Base-by-base conservation (phyloP, 1,140 invertebrate genomes). In the Spodoptera litura region DNA sequence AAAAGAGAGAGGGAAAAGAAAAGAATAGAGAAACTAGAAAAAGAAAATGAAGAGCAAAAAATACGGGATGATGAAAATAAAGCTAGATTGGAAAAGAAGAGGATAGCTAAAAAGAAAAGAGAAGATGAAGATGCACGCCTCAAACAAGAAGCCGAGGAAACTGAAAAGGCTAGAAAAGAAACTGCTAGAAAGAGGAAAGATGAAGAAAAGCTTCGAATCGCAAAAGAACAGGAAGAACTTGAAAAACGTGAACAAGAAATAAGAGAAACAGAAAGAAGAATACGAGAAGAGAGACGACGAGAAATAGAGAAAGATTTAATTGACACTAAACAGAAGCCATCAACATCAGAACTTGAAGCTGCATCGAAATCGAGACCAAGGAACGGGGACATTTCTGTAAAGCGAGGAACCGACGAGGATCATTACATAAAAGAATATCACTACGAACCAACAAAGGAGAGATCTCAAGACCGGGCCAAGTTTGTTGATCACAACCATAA, bases 401-500 rank as follows among this genome's bases (percentile, higher is more conserved):
- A 20, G 4, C 49, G 10, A 6, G 25, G 15, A 66, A 25, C 64
- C 3, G 51, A 72, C 4, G 56, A 64, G 0, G 62, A 73, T 25
- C 53, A 80, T 62, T 81, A 85, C 20, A 81, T 83, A 13, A 80
- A 70, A 52, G 83, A 85, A 55, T 83, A 85, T 64, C 79, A 89
- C 20, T 88, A 74, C 2, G 89, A 87, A 53, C 87, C 68, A 55
- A 62, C 62, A 27, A 81, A 77, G 76, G 71, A 81, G 62, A 80
- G 74, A 35, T 75, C 12, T 38, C 85, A 78, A 83, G 81, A 84
- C 87, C 59, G 88, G 81, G 62, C 78, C 84, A 44, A 59, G 59
- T 90, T 91, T 78, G 78, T 89, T 13, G 88, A 92, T 52, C 87
- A 90, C 25, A 93, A 78, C 38, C 83, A 87, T 68, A 81, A 75